phyloP scores from a whole-genome alignment of 2,113 vertebrate species.

The Eubucco bourcierii region DNA sequence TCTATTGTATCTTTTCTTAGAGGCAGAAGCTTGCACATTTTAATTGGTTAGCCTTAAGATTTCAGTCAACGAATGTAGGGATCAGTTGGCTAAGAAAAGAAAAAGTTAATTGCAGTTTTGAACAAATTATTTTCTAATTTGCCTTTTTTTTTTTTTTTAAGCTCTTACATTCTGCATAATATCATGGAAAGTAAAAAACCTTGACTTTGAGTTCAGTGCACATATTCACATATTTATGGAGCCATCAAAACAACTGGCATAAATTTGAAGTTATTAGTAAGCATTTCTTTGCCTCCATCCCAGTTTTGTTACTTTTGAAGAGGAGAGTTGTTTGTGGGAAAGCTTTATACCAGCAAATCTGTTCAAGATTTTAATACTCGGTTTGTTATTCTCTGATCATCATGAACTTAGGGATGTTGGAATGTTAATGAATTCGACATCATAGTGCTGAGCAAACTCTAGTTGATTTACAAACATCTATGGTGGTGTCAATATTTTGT shows the following conservation, averaged over 20 bases:
- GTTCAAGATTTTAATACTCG: neutral
- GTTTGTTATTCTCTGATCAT: neutral
- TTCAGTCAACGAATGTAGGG: constrained; percentile 54
- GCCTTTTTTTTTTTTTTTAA: neutral
- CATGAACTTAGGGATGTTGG: neutral
- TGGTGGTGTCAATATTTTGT: neutral
- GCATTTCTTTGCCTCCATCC: neutral
- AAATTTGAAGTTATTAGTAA: neutral
- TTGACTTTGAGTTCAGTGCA: neutral
- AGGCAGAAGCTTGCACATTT: constrained; percentile 54
- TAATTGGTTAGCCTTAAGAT: constrained; percentile 73
- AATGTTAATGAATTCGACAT: neutral
- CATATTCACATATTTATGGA: too few species aligned
- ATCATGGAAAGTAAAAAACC: neutral
- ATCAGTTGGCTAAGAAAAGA: constrained; percentile 27
- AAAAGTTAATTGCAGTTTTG: neutral
- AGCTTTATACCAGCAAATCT: neutral
- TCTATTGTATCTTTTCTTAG: constrained; percentile 64
- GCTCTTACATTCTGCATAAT: neutral
- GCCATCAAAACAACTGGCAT: neutral
- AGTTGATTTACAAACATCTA: neutral
- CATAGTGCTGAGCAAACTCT: neutral
- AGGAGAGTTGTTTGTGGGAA: neutral
- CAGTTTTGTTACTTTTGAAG: neutral
- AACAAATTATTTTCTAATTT: neutral